Evolutionary conservation across 2,797 vertebrate species (phyloP).

Genomic region (Neosilurus hyrtlii): DNA sequence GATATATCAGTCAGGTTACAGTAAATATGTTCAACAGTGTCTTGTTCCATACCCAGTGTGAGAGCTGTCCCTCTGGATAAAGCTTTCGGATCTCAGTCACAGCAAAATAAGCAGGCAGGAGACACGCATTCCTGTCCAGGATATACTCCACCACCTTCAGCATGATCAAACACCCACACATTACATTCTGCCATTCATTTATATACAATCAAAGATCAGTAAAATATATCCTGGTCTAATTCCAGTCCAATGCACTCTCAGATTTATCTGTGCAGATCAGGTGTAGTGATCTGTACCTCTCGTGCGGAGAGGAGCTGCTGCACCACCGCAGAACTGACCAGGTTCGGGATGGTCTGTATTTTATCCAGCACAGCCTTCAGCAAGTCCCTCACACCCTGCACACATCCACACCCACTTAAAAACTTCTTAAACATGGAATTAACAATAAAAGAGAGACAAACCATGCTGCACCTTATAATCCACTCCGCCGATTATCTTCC

Average conservation of each 20-base stretch:
- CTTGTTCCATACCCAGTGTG: conserved; percentile 84
- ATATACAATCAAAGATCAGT: neutral
- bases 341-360: conserved; percentile 90
- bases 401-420: conserved; percentile 21
- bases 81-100: conserved; percentile 96
- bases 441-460: neutral
- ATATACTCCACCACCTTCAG: conserved; percentile 95
- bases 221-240: no score
- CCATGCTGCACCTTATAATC: conserved; percentile 88
- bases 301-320: conserved; percentile 91
- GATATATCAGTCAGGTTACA: no score
- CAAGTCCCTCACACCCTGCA: conserved; percentile 91
- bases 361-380: conserved; percentile 94
- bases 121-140: conserved; percentile 94
- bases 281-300: conserved; percentile 77
- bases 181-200: neutral
- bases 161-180: neutral
- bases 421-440: neutral
- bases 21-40: neutral
- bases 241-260: neutral
- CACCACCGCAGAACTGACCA: conserved; percentile 95
- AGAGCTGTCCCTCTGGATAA: conserved; percentile 95
- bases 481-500: conserved; percentile 96
- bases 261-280: no score
- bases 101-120: conserved; percentile 95